Conservation (phyloP, 2,113 vertebrate genomes). For the Syrmaticus mikado region DNA sequence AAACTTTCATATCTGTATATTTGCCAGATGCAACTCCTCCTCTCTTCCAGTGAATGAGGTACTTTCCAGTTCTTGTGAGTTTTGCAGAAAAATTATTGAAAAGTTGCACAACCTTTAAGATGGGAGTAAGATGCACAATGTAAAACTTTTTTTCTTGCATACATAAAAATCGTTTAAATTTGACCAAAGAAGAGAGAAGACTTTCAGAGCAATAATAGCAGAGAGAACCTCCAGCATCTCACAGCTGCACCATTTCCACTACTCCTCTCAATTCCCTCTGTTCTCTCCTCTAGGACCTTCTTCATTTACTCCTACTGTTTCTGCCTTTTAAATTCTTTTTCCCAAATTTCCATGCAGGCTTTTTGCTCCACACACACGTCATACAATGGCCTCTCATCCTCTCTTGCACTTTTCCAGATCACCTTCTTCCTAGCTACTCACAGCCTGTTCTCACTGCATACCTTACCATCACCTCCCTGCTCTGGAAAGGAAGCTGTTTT, state of each 20-base stretch:
- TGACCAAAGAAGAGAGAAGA: neutral
- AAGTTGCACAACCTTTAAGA: neutral
- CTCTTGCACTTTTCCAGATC: accelerated
- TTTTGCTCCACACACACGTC: neutral
- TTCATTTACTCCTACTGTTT: neutral
- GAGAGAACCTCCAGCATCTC: neutral
- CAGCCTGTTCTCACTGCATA: accelerated
- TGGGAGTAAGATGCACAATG: accelerated
- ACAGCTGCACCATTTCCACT: neutral
- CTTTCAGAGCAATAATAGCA: neutral
- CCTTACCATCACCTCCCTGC: neutral
- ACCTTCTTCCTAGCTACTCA: no score
- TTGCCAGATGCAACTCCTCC: neutral
- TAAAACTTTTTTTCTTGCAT: neutral
- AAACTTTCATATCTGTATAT: neutral
- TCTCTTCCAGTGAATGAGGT: neutral
- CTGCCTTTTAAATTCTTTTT: neutral
- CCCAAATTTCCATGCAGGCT: neutral
- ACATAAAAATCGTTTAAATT: neutral
- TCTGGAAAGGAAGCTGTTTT: accelerated
- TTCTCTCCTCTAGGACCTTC: neutral
- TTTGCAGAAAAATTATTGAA: neutral
- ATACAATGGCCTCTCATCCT: neutral
- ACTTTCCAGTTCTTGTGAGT: neutral
- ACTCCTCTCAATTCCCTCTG: neutral